Evolutionary conservation across 2,797 vertebrate species (phyloP), one percentile per base, ranked within the genome.

Genomic region (Adrianichthys oophorus): DNA sequence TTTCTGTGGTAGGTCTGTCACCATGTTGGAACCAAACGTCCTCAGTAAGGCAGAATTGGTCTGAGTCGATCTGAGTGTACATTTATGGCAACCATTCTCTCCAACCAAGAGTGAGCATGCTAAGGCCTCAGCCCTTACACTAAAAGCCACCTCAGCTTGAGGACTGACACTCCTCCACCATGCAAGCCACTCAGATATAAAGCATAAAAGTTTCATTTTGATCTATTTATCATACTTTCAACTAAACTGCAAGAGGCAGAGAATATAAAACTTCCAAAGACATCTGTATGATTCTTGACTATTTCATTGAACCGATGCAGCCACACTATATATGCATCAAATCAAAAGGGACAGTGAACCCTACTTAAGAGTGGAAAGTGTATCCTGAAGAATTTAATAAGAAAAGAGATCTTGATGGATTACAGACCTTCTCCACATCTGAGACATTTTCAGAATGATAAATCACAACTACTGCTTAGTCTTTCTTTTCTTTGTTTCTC

Each of bases 301-400:
- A 46, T 46, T 46, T 46, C 44, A 46, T 46, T 46, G 12, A 18
- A 46, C 44, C 44, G 13, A 10, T 46, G 18, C 6, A 46, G 44
- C 18, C 14, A 46, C 44, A 21, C 87, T 91, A 82, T 92, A 88
- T 89, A 86, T 91, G 87, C 87, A 89, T 92, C 85, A 91, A 88
- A 92, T 91, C 78, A 89, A 84, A 89, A 82, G 86, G 84, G 90
- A 92, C 88, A 87, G 84, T 77, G 80, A 80, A 84, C 72, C 84
- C 81, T 86, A 90, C 87, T 82, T 87, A 90, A 84, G 87, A 87
- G 85, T 87, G 79, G 88, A 88, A 91, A 91, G 89, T 91, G 89
- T 91, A 90, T 92, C 87, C 86, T 90, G 85, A 90, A 90, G 89
- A 92, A 91, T 92, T 89, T 93, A 92, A 93, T 93, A 92, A 92